phyloP scores from a whole-genome alignment of 2,113 vertebrate genomes.

The Melanerpes formicivorus region DNA sequence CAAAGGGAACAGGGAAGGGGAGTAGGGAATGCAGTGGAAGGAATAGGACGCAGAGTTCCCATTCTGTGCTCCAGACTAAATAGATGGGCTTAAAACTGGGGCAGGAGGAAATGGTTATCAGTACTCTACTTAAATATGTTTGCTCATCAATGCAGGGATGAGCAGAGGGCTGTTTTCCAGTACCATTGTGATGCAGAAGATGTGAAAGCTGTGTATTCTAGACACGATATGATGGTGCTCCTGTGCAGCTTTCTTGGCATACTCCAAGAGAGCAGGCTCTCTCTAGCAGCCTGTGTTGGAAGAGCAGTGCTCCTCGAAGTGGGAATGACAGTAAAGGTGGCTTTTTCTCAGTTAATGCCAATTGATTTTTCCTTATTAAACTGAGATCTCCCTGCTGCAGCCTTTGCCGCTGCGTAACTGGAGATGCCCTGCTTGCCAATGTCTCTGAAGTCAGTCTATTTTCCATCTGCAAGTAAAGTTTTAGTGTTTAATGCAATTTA shows the following conservation, averaged over 20 bases:
- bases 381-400: neutral
- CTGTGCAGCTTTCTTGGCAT: neutral
- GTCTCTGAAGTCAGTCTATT: constrained; percentile 58
- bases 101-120: neutral
- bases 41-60: constrained; percentile 6
- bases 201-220: neutral
- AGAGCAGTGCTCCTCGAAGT: neutral
- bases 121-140: neutral
- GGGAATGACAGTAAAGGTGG: neutral
- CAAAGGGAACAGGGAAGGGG: constrained; percentile 44
- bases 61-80: neutral
- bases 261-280: neutral
- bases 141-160: neutral
- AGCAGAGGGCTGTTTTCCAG: neutral
- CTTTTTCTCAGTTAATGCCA: neutral
- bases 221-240: neutral
- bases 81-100: constrained; percentile 40
- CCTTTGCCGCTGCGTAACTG: neutral
- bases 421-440: constrained; percentile 37
- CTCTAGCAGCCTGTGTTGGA: neutral
- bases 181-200: neutral
- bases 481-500: constrained; percentile 66
- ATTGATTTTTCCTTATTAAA: constrained; percentile 39
- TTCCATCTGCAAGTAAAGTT: constrained; percentile 64
- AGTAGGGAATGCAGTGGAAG: neutral